Percentiles rank a stretch among this genome's conserved stretches.
Conservation (phyloP, 2,113 vertebrate genomes). For the Blennius ocellaris region DNA sequence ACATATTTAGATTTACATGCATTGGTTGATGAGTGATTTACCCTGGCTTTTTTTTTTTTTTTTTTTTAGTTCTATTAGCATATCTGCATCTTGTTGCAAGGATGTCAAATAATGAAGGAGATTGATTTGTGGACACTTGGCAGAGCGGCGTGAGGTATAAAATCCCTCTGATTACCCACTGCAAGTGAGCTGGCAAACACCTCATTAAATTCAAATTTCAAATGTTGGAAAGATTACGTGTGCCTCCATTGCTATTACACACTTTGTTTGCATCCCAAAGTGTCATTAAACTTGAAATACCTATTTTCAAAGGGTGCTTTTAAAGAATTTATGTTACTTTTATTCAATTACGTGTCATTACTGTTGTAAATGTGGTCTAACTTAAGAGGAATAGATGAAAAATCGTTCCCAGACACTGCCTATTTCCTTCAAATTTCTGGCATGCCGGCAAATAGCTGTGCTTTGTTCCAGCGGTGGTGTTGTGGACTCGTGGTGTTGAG, state of each 20-base stretch:
- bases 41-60: not conserved
- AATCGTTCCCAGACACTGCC: not conserved
- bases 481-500: not conserved
- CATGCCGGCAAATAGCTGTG: not conserved
- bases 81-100: not conserved
- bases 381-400: not conserved
- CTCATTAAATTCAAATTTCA: not conserved
- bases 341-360: not conserved
- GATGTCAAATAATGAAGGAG: not conserved
- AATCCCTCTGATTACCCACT: constrained; percentile 5
- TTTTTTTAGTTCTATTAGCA: not conserved
- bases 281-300: not conserved
- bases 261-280: not conserved
- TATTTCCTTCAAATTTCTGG: not conserved
- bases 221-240: not conserved
- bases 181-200: not conserved
- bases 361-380: not conserved
- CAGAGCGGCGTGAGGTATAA: constrained; percentile 4
- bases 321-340: not conserved
- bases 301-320: not conserved
- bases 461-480: not conserved
- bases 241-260: not conserved
- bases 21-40: not conserved
- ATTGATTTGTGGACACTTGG: not conserved
- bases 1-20: not conserved